Percentiles rank a stretch among this genome's conserved stretches.
phyloP scores from a whole-genome alignment of 2,797 vertebrate genomes.

The Gymnothorax javanicus region DNA sequence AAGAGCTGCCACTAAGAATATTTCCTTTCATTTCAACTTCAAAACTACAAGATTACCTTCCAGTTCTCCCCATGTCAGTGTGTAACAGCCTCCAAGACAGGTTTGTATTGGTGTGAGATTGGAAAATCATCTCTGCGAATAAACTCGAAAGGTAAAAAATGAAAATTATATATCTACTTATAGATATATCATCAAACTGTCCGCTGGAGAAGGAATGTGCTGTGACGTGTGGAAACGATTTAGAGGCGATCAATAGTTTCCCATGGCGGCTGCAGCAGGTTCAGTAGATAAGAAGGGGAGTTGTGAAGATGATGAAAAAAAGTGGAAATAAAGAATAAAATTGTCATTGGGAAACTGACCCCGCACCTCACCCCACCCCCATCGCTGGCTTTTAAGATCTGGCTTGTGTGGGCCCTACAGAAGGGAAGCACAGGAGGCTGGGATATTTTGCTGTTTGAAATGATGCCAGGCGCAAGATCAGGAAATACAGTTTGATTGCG shows the following conservation, averaged over 20 bases:
- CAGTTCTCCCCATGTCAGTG: conserved; percentile 28
- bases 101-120: conserved; percentile 26
- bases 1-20: conserved; percentile 57
- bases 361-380: background rate
- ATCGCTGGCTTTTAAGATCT: conserved; percentile 9
- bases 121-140: conserved; percentile 1
- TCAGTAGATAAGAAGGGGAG: conserved; percentile 28
- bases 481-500: conserved; percentile 34
- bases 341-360: conserved; percentile 12
- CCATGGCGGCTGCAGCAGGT: conserved; percentile 25
- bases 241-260: conserved; percentile 28
- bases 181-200: conserved; percentile 26
- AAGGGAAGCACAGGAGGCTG: conserved; percentile 14
- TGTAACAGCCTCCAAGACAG: conserved; percentile 12
- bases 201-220: background rate
- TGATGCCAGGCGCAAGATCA: conserved; percentile 11
- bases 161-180: conserved; percentile 20
- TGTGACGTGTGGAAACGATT: conserved; percentile 25
- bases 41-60: conserved; percentile 16
- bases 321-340: conserved; percentile 32
- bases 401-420: conserved; percentile 16
- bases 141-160: conserved; percentile 16
- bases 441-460: conserved; percentile 17
- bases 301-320: conserved; percentile 33
- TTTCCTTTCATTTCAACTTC: conserved; percentile 38